These are phyloP conservation scores for Thinocorus orbignyianus DNA, from an alignment of 2,113 vertebrate species.

Conservation along the genomic window DNA sequence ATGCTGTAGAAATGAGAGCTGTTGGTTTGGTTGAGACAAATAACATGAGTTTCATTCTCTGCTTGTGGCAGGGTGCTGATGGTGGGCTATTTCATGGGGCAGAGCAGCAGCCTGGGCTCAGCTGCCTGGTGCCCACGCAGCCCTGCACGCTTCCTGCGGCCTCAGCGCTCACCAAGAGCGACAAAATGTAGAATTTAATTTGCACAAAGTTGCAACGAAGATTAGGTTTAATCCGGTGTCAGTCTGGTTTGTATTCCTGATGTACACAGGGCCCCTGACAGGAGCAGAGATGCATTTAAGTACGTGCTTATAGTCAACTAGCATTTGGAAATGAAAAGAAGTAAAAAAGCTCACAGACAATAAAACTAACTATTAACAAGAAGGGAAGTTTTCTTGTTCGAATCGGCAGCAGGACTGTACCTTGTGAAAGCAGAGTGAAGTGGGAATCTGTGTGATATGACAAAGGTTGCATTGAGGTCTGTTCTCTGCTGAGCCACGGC, in stretches of 20 bases:
- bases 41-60: not conserved
- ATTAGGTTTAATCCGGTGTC: not conserved
- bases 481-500: not conserved
- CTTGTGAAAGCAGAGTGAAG: not conserved
- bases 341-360: not conserved
- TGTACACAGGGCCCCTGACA: not conserved
- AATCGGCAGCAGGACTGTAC: not conserved
- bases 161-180: not conserved
- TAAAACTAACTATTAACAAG: not conserved
- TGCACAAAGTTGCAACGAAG: not conserved
- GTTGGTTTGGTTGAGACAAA: not conserved
- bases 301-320: not conserved
- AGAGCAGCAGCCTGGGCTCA: not conserved
- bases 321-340: not conserved
- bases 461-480: slow-evolving; percentile 35
- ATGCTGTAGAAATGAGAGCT: not conserved
- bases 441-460: not conserved
- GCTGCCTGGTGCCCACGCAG: not conserved
- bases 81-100: not conserved
- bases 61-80: accelerated
- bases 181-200: not conserved
- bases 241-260: not conserved
- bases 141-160: not conserved
- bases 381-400: not conserved
- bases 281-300: not conserved